Conservation (phyloP, 2,888 invertebrate species). For the Carabus problematicus region DNA sequence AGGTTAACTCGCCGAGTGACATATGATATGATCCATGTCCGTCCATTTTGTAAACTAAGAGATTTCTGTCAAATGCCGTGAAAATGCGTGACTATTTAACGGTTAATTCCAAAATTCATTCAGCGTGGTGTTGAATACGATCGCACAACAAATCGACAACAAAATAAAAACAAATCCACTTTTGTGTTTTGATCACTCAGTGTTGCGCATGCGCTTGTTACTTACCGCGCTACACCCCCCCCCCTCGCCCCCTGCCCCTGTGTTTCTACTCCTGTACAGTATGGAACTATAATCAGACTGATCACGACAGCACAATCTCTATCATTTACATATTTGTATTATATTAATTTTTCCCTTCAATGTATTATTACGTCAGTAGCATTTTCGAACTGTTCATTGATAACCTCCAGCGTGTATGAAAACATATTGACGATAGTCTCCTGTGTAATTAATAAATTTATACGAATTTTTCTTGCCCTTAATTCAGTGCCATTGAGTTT, state of each 20-base stretch:
- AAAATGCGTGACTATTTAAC: slow-evolving; percentile 1
- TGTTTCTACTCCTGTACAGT: neutral
- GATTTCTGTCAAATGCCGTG: slow-evolving; percentile 9
- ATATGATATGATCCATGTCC: slow-evolving; percentile 20
- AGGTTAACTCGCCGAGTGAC: neutral
- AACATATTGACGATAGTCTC: neutral
- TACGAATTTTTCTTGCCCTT: slow-evolving; percentile 37
- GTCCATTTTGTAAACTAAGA: slow-evolving; percentile 29
- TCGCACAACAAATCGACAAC: neutral
- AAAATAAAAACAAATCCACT: slow-evolving; percentile 3
- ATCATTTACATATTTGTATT: slow-evolving; percentile 19
- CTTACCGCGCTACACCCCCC: neutral
- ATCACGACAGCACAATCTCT: slow-evolving; percentile 30
- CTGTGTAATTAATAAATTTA: neutral
- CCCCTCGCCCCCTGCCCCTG: slow-evolving; percentile 7
- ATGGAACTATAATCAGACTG: slow-evolving; percentile 22
- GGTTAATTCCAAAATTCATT: slow-evolving; percentile 12
- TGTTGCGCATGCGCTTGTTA: slow-evolving; percentile 10
- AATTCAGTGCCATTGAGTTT: slow-evolving; percentile 39
- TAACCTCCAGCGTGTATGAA: neutral
- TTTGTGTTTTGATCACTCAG: slow-evolving; percentile 12
- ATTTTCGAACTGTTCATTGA: too few relatives aligned
- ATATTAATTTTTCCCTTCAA: slow-evolving; percentile 7
- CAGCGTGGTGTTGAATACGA: slow-evolving; percentile 4
- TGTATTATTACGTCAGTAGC: neutral